phyloP scores from a whole-genome alignment of 2,797 vertebrate species.

The Agapornis canus region DNA sequence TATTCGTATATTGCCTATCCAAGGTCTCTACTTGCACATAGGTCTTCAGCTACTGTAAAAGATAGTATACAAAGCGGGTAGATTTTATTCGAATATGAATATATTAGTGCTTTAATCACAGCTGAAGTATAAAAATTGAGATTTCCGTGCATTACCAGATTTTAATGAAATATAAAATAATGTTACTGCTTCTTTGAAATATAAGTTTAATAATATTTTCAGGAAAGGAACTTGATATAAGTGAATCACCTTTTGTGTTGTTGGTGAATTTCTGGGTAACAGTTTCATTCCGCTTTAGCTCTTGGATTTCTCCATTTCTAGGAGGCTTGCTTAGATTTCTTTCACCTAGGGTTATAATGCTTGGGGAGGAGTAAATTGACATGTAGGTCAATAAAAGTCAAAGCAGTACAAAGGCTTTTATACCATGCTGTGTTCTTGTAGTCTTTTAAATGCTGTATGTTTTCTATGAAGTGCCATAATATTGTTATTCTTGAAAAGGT shows the following conservation, averaged over 20 bases:
- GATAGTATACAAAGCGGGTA: not conserved
- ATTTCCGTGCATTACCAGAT: not conserved
- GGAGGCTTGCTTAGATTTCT: constrained; percentile 10
- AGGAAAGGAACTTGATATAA: not conserved
- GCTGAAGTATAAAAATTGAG: not conserved
- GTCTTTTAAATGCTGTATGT: not conserved
- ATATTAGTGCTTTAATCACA: not conserved
- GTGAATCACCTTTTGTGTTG: not conserved
- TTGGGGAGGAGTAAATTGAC: constrained; percentile 54
- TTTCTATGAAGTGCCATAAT: not conserved
- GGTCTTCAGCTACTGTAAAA: not conserved
- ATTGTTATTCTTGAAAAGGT: not conserved
- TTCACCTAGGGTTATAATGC: constrained; percentile 26
- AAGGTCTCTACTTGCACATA: not conserved
- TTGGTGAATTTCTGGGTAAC: not conserved
- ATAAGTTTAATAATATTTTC: not conserved
- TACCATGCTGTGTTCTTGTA: constrained; percentile 30
- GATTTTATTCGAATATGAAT: not conserved
- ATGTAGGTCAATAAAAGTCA: constrained; percentile 48
- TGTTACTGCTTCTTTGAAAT: not conserved
- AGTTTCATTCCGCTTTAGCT: not conserved
- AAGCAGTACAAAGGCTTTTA: constrained; percentile 43
- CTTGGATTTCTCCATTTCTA: constrained; percentile 20
- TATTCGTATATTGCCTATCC: not conserved
- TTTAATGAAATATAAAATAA: not conserved